A percentile compares a stretch with the other conserved stretches of the same genome.
Conservation (phyloP, 1,140 invertebrate species). For the Saccostrea cuccullata region DNA sequence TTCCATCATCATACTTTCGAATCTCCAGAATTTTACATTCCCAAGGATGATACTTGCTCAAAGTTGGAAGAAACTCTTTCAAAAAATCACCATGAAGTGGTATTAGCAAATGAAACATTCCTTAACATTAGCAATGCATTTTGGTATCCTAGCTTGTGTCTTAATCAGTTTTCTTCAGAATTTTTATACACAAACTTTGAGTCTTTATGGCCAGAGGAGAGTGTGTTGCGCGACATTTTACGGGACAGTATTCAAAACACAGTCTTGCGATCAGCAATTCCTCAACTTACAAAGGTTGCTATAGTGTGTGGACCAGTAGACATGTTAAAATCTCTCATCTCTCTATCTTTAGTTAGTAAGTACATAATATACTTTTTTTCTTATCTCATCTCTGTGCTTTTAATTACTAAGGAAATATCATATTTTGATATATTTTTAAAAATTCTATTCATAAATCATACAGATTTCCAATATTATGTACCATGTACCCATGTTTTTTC, state of each 20-base stretch:
- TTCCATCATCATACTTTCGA: constrained; percentile 45
- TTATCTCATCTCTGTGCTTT: too few relatives aligned
- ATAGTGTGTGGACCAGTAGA: constrained; percentile 62
- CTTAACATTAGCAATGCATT: constrained; percentile 67
- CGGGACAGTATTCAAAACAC: constrained; percentile 61
- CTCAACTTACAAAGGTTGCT: constrained; percentile 63
- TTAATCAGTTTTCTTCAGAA: constrained; percentile 62
- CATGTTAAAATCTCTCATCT: constrained; percentile 60
- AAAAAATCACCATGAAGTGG: constrained; percentile 19
- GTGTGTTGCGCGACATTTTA: constrained; percentile 54
- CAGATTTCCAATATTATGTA: too few relatives aligned
- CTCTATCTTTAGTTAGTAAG: constrained; percentile 64
- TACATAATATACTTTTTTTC: constrained; percentile 42
- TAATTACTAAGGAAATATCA: too few relatives aligned
- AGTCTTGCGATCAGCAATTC: constrained; percentile 58
- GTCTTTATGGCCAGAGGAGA: constrained; percentile 63
- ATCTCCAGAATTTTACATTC: constrained; percentile 39
- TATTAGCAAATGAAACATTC: constrained; percentile 47
- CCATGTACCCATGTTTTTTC: too few relatives aligned
- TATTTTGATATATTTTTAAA: too few relatives aligned
- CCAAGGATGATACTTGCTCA: neutral
- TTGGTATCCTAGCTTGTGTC: constrained; percentile 64
- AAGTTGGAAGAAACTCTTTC: constrained; percentile 36
- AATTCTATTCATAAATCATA: too few relatives aligned
- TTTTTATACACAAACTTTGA: constrained; percentile 59